Percentiles rank a stretch among this genome's conserved stretches.
Conservation (phyloP, 2,797 vertebrate species). For the Cynopterus sphinx region DNA sequence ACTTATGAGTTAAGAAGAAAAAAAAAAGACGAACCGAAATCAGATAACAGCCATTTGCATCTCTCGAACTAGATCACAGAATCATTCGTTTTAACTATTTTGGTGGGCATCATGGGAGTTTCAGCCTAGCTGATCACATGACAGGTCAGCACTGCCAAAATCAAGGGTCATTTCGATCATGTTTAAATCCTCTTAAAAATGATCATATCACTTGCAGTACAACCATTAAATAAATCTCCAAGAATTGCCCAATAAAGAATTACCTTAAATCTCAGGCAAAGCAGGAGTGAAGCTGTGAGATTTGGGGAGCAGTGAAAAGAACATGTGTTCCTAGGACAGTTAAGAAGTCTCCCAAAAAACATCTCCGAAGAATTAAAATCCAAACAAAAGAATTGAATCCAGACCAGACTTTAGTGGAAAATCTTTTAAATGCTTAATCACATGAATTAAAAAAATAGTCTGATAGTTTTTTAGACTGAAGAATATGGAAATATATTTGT, state of each 20-base stretch:
- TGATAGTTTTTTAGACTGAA: background rate
- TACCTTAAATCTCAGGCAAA: constrained; percentile 44
- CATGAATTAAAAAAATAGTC: background rate
- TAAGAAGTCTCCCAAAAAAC: background rate
- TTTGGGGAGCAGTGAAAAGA: background rate
- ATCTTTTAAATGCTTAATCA: constrained; percentile 29
- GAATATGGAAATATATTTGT: background rate
- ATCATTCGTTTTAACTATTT: background rate
- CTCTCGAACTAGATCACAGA: constrained; percentile 19
- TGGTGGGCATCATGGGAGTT: background rate
- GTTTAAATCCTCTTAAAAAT: constrained; percentile 45
- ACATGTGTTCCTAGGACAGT: background rate
- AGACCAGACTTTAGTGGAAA: constrained; percentile 32
- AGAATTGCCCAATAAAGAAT: constrained; percentile 37
- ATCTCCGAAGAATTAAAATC: constrained; percentile 3
- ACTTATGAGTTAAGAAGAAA: constrained; percentile 35
- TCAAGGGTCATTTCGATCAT: background rate
- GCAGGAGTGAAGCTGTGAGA: background rate
- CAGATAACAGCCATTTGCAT: constrained; percentile 38
- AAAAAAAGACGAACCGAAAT: constrained; percentile 65
- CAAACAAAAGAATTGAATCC: background rate
- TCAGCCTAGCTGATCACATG: background rate
- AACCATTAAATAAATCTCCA: background rate
- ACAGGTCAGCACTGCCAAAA: background rate
- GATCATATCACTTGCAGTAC: background rate